Evolutionary conservation across 2,113 vertebrate species (phyloP).

Genomic region (Sciurus niger): DNA sequence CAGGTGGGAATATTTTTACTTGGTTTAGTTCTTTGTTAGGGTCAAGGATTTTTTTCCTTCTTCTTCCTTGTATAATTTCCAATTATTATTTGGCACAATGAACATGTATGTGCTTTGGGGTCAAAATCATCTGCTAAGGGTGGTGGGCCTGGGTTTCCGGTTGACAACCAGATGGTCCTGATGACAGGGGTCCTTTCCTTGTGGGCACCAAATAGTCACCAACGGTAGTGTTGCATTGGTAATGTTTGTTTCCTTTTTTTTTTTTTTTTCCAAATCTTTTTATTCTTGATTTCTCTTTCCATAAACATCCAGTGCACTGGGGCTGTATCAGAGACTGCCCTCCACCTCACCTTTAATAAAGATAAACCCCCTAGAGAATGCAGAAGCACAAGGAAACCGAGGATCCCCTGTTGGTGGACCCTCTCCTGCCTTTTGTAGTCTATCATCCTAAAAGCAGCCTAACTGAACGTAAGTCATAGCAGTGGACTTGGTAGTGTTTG

Average conservation of each 20-base stretch:
- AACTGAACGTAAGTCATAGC: background rate
- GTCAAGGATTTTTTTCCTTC: background rate
- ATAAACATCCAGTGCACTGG: background rate
- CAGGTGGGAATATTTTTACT: background rate
- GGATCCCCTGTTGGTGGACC: background rate
- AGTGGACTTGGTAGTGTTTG: background rate
- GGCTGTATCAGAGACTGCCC: background rate
- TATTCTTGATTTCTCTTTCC: slow-evolving; percentile 24
- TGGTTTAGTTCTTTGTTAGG: background rate
- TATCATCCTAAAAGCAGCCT: slow-evolving; percentile 47
- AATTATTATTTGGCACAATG: background rate
- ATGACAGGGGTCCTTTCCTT: background rate
- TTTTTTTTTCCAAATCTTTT: background rate
- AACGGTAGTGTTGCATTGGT: background rate
- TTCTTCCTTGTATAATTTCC: background rate
- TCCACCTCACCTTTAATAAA: background rate
- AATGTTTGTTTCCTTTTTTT: background rate
- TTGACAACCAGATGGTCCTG: background rate
- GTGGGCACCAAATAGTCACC: background rate
- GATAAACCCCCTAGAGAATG: background rate
- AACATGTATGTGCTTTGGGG: background rate
- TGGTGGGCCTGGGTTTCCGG: background rate
- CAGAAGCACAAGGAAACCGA: background rate
- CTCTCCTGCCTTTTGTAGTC: background rate
- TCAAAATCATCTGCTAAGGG: background rate